phyloP scores from a whole-genome alignment of 64 coral and sea anemone genomes.

The Trachythela sp. region DNA sequence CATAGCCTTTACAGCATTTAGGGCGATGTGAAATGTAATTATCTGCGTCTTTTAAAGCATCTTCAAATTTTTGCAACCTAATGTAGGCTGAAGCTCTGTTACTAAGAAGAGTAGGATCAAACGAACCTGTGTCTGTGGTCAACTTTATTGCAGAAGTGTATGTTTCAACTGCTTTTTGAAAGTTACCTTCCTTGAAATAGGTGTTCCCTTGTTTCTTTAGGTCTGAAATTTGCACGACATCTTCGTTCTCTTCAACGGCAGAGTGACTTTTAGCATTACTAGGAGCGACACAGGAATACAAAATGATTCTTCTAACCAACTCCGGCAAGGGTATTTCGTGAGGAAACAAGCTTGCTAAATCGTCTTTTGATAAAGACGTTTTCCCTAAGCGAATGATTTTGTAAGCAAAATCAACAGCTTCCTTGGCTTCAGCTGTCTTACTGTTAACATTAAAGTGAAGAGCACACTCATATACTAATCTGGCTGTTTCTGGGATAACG shows the following conservation, averaged over 20 bases:
- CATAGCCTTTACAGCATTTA: neutral
- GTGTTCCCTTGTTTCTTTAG: neutral
- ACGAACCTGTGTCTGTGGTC: neutral
- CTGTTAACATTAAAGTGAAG: slow-evolving; percentile 10
- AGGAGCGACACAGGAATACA: neutral
- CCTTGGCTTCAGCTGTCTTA: slow-evolving; percentile 6
- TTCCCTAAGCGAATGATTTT: neutral
- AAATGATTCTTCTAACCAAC: neutral
- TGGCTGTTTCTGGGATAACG: neutral
- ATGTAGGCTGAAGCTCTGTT: neutral
- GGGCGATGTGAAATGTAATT: neutral
- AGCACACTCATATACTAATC: neutral
- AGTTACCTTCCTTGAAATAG: neutral
- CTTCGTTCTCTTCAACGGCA: neutral
- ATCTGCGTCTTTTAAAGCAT: neutral
- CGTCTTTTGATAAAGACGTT: neutral
- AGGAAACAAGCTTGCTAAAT: neutral
- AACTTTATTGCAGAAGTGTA: neutral
- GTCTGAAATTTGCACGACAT: neutral
- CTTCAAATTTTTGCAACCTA: neutral
- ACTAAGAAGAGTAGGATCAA: neutral
- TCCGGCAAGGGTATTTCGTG: slow-evolving; percentile 14
- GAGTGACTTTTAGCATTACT: neutral
- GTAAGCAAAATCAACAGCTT: neutral
- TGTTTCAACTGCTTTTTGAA: neutral